Conservation (phyloP, 2,888 invertebrate species). For the Octodonta nipae region DNA sequence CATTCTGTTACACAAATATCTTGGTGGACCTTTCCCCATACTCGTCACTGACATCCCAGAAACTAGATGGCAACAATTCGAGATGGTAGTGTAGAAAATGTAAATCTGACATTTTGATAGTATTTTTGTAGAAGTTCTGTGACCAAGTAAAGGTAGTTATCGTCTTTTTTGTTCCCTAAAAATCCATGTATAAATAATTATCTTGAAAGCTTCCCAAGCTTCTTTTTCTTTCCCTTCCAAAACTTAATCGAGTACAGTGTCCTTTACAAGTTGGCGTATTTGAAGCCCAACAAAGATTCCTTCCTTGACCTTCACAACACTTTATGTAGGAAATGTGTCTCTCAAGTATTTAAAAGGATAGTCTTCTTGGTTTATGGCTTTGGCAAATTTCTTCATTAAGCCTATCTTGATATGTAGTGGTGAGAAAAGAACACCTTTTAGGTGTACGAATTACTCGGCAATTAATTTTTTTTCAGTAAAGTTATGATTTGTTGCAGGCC, state of each 20-base stretch:
- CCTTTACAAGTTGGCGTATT: not conserved
- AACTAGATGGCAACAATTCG: not conserved
- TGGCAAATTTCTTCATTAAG: no score
- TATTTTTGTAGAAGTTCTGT: not conserved
- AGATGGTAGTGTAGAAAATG: not conserved
- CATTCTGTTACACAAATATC: not conserved
- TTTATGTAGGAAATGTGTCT: not conserved
- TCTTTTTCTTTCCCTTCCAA: slow-evolving; percentile 1
- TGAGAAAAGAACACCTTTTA: no score
- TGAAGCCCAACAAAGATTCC: slow-evolving; percentile 1
- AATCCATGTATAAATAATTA: not conserved
- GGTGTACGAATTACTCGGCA: no score
- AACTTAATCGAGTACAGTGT: not conserved
- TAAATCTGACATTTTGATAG: not conserved
- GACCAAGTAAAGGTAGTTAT: not conserved
- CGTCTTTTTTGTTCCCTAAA: not conserved
- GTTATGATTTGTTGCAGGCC: not conserved
- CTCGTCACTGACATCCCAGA: not conserved
- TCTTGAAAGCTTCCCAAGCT: slow-evolving; percentile 1
- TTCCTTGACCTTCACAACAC: not conserved
- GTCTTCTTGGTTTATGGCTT: no score
- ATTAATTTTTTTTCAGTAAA: no score
- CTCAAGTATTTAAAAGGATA: not conserved
- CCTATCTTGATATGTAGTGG: no score
- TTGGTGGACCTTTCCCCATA: not conserved